phyloP scores from a whole-genome alignment of 2,113 vertebrate species.

The Pteropus alecto region DNA sequence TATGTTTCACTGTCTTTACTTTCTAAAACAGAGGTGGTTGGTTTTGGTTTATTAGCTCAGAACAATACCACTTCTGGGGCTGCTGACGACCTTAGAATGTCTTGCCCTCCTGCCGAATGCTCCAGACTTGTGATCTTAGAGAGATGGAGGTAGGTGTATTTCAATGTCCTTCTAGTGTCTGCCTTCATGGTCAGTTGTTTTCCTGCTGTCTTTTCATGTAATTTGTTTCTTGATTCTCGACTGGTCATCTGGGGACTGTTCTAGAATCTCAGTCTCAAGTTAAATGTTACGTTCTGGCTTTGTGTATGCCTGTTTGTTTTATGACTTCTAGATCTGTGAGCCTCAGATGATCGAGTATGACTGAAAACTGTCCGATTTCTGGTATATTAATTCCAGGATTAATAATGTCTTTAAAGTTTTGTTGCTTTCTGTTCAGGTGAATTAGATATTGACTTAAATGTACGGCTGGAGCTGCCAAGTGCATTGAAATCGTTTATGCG shows the following conservation, averaged over 20 bases:
- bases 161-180: accelerated
- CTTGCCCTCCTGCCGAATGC: background rate
- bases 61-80: background rate
- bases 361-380: background rate
- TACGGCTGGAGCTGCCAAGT: background rate
- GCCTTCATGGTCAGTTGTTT: no score
- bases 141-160: accelerated
- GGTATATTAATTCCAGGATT: background rate
- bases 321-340: background rate
- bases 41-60: background rate
- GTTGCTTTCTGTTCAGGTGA: background rate
- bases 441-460: background rate
- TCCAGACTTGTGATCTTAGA: background rate
- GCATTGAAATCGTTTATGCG: background rate
- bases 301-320: background rate
- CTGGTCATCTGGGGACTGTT: background rate
- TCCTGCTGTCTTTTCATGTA: background rate
- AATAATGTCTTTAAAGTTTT: background rate
- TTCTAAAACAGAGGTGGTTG: background rate
- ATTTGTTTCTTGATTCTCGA: background rate
- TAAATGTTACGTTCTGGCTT: background rate
- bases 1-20: background rate
- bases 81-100: background rate
- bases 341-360: background rate
- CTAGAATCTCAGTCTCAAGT: background rate